A percentile compares a stretch with the other conserved stretches of the same genome.
These are phyloP conservation scores for Drosophila fungiperda DNA, from an alignment of 2,888 invertebrate genomes.

Conservation along the genomic window DNA sequence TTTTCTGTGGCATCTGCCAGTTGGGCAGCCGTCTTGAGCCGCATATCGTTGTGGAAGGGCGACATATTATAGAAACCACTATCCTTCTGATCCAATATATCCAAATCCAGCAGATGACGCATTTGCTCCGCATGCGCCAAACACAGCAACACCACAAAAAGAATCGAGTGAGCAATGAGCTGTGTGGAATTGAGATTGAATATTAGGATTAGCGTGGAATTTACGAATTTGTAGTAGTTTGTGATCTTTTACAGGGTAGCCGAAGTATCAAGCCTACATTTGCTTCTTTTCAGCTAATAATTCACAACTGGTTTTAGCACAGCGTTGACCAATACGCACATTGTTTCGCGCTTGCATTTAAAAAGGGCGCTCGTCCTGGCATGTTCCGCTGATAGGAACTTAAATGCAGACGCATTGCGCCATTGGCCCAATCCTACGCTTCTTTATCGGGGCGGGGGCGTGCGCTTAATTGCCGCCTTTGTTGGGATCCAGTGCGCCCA, in stretches of 20 bases:
- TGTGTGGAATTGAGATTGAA: conserved; percentile 42
- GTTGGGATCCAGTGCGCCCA: conserved; percentile 61
- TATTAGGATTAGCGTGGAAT: background rate
- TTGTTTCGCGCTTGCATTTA: accelerated
- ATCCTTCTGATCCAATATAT: conserved; percentile 84
- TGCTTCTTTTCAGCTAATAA: conserved; percentile 6
- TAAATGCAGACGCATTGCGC: conserved; percentile 79
- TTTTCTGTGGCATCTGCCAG: conserved; percentile 82
- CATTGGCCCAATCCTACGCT: conserved; percentile 57
- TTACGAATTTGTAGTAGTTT: background rate
- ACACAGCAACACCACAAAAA: conserved; percentile 83
- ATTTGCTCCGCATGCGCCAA: conserved; percentile 85
- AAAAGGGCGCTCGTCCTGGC: conserved; percentile 82
- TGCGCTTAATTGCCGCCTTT: conserved; percentile 52
- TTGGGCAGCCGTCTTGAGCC: conserved; percentile 81
- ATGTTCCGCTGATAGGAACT: conserved; percentile 19
- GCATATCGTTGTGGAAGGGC: conserved; percentile 82
- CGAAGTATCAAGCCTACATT: background rate
- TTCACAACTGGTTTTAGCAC: conserved; percentile 46
- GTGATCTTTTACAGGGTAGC: background rate
- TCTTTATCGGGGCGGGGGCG: conserved; percentile 41
- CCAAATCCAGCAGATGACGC: conserved; percentile 82
- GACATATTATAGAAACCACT: conserved; percentile 83
- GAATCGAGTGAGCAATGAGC: conserved; percentile 83
- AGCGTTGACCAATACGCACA: background rate